Conservation (phyloP, 1,140 invertebrate genomes). For the Ips nitidus region DNA sequence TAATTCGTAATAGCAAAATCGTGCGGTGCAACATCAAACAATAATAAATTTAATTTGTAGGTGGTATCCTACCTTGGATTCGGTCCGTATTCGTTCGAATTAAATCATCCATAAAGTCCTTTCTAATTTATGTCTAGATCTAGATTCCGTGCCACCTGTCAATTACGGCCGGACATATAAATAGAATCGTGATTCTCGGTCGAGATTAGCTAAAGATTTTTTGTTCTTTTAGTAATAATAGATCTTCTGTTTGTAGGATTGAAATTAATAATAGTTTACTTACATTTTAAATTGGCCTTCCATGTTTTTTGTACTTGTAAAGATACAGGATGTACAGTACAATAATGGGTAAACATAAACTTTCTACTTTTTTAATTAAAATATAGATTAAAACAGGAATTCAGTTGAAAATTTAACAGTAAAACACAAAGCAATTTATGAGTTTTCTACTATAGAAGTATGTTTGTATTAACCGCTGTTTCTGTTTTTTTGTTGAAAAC, state of each 20-base stretch:
- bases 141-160: constrained; percentile 17
- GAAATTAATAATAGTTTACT: constrained; percentile 9
- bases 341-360: too few species aligned
- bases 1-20: constrained; percentile 1
- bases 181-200: constrained; percentile 17
- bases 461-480: too few species aligned
- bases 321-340: too few species aligned
- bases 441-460: too few species aligned
- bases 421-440: too few species aligned
- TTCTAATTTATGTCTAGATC: constrained; percentile 26
- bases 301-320: not conserved
- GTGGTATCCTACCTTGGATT: constrained; percentile 16
- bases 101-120: constrained; percentile 22
- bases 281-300: not conserved
- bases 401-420: too few species aligned
- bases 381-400: too few species aligned
- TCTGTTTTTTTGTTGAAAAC: too few species aligned
- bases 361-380: too few species aligned
- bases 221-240: constrained; percentile 15
- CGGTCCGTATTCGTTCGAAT: constrained; percentile 18
- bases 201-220: constrained; percentile 8
- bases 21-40: not conserved
- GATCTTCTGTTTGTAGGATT: constrained; percentile 11
- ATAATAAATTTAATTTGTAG: constrained; percentile 22
- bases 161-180: constrained; percentile 18